phyloP scores from a whole-genome alignment of 2,113 vertebrate genomes.

The Grus americana region DNA sequence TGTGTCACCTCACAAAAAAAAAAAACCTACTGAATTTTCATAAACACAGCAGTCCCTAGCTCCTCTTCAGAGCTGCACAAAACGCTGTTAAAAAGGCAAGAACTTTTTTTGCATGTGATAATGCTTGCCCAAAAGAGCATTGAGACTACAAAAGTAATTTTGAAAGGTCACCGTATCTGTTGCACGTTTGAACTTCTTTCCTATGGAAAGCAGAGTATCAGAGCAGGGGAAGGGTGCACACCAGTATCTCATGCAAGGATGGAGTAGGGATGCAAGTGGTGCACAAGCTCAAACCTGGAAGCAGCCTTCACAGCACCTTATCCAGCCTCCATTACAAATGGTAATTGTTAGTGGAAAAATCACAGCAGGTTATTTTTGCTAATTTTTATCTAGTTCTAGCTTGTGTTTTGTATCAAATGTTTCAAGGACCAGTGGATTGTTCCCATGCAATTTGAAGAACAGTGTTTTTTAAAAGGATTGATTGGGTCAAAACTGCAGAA shows the following conservation, averaged over 20 bases:
- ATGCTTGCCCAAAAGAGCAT: not conserved
- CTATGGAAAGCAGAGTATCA: not conserved
- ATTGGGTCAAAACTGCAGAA: not conserved
- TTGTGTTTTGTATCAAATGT: not conserved
- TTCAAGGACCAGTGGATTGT: not conserved
- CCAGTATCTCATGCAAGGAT: not conserved
- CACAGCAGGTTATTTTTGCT: not conserved
- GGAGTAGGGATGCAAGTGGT: not conserved
- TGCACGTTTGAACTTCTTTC: not conserved
- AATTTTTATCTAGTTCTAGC: not conserved
- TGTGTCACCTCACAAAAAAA: not conserved
- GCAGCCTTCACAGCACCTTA: not conserved
- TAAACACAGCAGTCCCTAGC: not conserved
- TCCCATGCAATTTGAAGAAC: not conserved
- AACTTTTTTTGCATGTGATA: not conserved
- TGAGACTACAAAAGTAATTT: not conserved
- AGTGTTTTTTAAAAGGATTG: not conserved
- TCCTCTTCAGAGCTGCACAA: not conserved
- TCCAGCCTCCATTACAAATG: not conserved
- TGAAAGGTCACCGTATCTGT: not conserved
- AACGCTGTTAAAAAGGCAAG: not conserved
- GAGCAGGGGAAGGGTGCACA: not conserved
- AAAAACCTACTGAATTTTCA: not conserved
- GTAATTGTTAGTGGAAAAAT: not conserved
- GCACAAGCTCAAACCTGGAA: not conserved